Percentiles rank a stretch among this genome's conserved stretches.
Conservation (phyloP, 1,140 invertebrate genomes). For the Penaeus japonicus region DNA sequence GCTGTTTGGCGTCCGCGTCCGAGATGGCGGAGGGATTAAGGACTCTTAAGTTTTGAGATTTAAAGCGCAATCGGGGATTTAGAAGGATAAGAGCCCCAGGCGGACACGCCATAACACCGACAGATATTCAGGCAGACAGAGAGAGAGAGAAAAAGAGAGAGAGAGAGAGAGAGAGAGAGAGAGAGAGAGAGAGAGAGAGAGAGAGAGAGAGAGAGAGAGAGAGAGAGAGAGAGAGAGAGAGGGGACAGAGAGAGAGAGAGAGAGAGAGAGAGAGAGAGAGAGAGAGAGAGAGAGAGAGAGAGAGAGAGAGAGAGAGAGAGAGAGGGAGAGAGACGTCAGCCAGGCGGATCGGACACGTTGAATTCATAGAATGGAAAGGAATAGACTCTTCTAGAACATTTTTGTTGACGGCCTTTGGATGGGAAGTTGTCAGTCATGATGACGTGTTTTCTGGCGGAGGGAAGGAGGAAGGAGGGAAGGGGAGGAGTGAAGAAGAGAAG, state of each 20-base stretch:
- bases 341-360: background rate
- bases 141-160: background rate
- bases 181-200: background rate
- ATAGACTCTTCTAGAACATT: background rate
- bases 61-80: no score
- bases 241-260: background rate
- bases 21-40: no score
- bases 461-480: background rate
- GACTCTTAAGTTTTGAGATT: no score
- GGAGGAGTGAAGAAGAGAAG: background rate
- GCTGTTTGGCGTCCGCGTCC: no score
- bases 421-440: background rate
- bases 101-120: no score
- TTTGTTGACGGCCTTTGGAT: background rate
- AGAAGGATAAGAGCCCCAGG: no score
- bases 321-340: background rate
- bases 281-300: background rate
- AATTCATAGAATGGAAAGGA: background rate
- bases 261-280: background rate
- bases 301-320: conserved; percentile 1
- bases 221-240: background rate
- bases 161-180: background rate
- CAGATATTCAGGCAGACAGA: no score
- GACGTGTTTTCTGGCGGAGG: background rate
- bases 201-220: background rate